A percentile compares a stretch with the other conserved stretches of the same genome.
phyloP scores from a whole-genome alignment of 2,888 invertebrate species.

The Nezara viridula region DNA sequence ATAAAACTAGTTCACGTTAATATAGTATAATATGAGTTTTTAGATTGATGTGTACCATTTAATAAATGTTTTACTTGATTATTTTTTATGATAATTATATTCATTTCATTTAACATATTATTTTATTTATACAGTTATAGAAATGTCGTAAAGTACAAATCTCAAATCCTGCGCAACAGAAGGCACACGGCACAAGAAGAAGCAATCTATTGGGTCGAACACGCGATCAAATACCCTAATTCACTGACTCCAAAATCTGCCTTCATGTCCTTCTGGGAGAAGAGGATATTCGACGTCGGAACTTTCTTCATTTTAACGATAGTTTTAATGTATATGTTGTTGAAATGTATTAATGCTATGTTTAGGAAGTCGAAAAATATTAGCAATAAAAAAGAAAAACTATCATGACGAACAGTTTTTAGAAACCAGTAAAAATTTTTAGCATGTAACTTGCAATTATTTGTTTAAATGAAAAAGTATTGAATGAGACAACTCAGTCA shows the following conservation, averaged over 20 bases:
- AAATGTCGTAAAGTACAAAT: slow-evolving; percentile 63
- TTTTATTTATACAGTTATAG: slow-evolving; percentile 65
- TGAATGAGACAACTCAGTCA: no score
- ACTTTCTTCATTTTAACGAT: not conserved
- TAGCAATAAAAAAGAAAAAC: not conserved
- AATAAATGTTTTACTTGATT: no score
- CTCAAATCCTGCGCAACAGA: slow-evolving; percentile 70
- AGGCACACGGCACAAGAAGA: slow-evolving; percentile 74
- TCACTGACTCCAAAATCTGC: slow-evolving; percentile 64
- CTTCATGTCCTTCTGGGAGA: slow-evolving; percentile 60
- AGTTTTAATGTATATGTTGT: not conserved
- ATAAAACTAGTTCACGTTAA: no score
- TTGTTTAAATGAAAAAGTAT: no score
- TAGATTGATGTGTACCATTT: no score
- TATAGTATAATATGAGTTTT: no score
- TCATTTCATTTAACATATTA: no score
- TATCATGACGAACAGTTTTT: not conserved
- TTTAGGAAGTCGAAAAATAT: not conserved
- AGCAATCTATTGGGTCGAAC: slow-evolving; percentile 78
- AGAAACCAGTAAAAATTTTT: no score
- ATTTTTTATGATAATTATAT: no score
- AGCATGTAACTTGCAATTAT: no score
- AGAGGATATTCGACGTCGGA: no score
- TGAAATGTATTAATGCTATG: not conserved
- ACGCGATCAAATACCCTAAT: slow-evolving; percentile 74